A percentile compares a stretch with the other conserved stretches of the same genome.
Conservation (phyloP, 2,888 invertebrate species). For the Tubulanus polymorphus region DNA sequence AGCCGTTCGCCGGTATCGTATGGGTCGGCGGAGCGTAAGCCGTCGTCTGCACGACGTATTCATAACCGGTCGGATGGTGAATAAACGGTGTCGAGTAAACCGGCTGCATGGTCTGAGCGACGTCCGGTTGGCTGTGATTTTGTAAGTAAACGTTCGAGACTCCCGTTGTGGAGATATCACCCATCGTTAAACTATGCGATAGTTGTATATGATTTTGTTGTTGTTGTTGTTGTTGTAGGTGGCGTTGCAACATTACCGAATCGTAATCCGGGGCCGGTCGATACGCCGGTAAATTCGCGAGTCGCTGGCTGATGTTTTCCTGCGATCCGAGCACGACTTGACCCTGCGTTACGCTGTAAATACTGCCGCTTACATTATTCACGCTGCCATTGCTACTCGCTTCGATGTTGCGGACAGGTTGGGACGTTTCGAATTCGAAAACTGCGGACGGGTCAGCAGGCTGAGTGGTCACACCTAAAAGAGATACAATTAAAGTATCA, state of each 20-base stretch:
- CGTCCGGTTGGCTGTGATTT: constrained; percentile 38
- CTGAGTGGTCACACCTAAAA: too few relatives aligned
- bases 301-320: background rate
- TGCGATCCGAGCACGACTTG: constrained; percentile 1
- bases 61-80: too few relatives aligned
- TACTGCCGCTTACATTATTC: background rate
- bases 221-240: constrained; percentile 22
- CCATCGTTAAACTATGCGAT: background rate
- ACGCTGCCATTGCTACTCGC: constrained; percentile 27
- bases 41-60: background rate
- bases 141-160: constrained; percentile 21
- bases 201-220: background rate
- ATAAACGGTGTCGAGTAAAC: too few relatives aligned
- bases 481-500: too few relatives aligned
- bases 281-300: constrained; percentile 47
- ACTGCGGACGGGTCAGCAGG: too few relatives aligned
- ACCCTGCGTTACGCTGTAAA: background rate
- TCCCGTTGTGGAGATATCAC: constrained; percentile 15
- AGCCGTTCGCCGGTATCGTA: too few relatives aligned
- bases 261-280: constrained; percentile 92
- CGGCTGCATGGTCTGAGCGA: constrained; percentile 28
- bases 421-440: constrained; percentile 15
- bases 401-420: constrained; percentile 25
- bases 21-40: constrained; percentile 8
- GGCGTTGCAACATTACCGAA: constrained; percentile 74